These are phyloP conservation scores for Craseonycteris thonglongyai DNA, from an alignment of 2,113 vertebrate genomes.

Conservation along the genomic window DNA sequence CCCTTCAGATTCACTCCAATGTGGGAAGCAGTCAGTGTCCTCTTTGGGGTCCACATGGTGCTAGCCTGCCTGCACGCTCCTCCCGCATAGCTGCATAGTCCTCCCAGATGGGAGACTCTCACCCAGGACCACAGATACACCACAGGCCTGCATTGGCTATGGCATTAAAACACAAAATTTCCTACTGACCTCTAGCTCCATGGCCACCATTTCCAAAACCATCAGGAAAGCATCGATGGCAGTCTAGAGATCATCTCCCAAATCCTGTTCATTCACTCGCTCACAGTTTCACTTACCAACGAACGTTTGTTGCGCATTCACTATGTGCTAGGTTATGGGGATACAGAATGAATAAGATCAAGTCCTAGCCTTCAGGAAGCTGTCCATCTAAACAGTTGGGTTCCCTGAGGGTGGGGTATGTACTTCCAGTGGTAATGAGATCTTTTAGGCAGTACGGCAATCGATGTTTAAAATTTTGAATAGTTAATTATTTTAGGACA, in stretches of 20 bases:
- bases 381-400: not conserved
- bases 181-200: not conserved
- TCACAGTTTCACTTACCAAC: not conserved
- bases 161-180: not conserved
- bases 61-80: not conserved
- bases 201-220: not conserved
- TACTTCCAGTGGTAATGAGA: not conserved
- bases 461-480: not conserved
- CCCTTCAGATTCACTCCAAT: not conserved
- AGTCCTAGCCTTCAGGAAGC: not conserved
- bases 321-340: not conserved
- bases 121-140: not conserved
- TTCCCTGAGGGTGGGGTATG: not conserved
- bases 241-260: not conserved
- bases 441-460: not conserved
- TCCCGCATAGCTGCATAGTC: not conserved
- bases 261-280: not conserved
- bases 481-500: not conserved
- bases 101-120: not conserved
- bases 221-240: not conserved
- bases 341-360: not conserved
- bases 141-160: not conserved
- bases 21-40: not conserved
- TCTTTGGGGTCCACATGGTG: not conserved
- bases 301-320: not conserved